phyloP scores from a whole-genome alignment of 2,113 vertebrate genomes.

The Turdus rufiventris region DNA sequence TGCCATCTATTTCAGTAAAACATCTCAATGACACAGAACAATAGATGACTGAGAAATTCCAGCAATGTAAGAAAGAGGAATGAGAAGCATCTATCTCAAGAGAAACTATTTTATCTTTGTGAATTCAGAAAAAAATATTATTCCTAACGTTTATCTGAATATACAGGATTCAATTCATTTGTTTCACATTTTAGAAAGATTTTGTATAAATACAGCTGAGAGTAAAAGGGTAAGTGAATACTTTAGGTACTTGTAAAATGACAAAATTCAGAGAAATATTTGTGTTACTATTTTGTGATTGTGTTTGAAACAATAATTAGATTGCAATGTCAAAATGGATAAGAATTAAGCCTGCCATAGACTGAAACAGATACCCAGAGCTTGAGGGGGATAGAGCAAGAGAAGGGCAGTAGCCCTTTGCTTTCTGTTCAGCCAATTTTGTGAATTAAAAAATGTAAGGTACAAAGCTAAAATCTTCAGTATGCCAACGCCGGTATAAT shows the following conservation, averaged over 20 bases:
- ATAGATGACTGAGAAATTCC: background rate
- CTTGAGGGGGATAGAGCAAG: background rate
- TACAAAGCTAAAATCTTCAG: background rate
- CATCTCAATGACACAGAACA: background rate
- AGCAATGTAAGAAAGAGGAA: background rate
- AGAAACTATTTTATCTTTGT: background rate
- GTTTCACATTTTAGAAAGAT: background rate
- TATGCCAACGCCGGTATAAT: background rate
- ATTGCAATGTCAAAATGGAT: background rate
- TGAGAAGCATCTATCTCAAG: background rate
- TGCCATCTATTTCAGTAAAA: background rate
- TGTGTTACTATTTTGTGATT: background rate
- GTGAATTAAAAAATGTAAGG: background rate
- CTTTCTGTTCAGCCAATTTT: background rate
- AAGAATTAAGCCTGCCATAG: background rate
- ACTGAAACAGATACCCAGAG: background rate
- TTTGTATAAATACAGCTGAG: background rate
- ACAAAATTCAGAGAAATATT: background rate
- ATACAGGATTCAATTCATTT: background rate
- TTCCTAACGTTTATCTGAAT: background rate
- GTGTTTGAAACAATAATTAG: background rate
- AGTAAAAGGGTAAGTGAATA: background rate
- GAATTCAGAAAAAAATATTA: background rate
- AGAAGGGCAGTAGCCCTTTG: background rate
- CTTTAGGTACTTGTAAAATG: background rate